Base-by-base conservation (phyloP, 1,140 invertebrate genomes). In the Drosophila tsacasi region DNA sequence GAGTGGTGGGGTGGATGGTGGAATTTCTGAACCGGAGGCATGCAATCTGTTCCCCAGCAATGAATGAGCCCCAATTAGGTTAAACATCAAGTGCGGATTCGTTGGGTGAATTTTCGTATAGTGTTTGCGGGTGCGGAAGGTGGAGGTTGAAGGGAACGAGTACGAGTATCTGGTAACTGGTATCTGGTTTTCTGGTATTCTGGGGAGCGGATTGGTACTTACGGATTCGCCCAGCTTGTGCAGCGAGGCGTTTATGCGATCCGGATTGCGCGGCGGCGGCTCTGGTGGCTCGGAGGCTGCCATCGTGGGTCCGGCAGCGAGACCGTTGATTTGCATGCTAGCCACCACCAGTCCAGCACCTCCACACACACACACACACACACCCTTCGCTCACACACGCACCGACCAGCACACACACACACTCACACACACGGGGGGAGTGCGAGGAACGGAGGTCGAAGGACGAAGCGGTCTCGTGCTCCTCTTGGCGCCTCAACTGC, bases 201-300 rank as follows among this genome's bases (percentile, higher is more conserved):
- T 52, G 42, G 32, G 19, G 32, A 32, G 32, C 58, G 64, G 49
- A 68, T 63, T 87, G 76, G 76, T 93, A 92, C 92, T 92, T 93
- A 93, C 92, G 71, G 92, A 91, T 92, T 93, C 92, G 64, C 80
- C 75, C 58, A 93, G 83, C 81, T 93, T 92, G 74, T 93, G 92
- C 75, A 93, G 83, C 72, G 92, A 93, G 76, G 92, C 92, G 64
- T 93, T 93, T 82, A 93, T 93, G 84, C 92, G 91, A 78, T 93
- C 92, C 89, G 92, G 92, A 91, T 93, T 93, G 78, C 92, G 79
- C 74, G 92, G 92, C 78, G 92, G 92, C 76, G 92, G 92, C 89
- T 93, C 92, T 91, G 92, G 92, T 79, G 92, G 92, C 86, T 93
- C 92, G 73, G 92, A 93, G 79, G 92, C 92, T 81, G 92, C 92